Conservation (phyloP, 1,140 invertebrate genomes). For the Acromyrmex heyeri region DNA sequence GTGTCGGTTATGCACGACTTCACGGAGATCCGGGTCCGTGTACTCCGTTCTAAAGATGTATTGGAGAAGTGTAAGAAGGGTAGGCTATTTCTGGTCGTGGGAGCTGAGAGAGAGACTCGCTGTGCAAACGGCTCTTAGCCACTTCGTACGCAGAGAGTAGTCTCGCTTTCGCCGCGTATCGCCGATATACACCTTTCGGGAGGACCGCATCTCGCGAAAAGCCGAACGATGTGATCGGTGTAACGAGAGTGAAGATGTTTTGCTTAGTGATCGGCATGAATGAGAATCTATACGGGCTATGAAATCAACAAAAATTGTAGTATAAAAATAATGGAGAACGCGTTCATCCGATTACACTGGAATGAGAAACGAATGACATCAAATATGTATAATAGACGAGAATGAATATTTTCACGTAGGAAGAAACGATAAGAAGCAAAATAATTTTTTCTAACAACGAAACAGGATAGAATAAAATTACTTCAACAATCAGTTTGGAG, state of each 20-base stretch:
- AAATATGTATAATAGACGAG: not conserved
- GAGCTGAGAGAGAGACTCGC: constrained; percentile 82
- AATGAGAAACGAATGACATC: constrained; percentile 14
- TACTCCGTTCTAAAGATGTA: constrained; percentile 80
- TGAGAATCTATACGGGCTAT: constrained; percentile 15
- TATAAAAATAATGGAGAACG: not conserved
- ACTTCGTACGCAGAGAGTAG: constrained; percentile 84
- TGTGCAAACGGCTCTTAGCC: constrained; percentile 84
- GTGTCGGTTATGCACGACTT: constrained; percentile 35
- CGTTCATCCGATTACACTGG: not conserved
- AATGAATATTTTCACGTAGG: not conserved
- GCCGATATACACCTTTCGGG: constrained; percentile 81
- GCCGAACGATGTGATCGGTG: constrained; percentile 43
- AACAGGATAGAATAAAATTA: not conserved
- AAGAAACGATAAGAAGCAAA: not conserved
- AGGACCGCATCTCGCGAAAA: constrained; percentile 39
- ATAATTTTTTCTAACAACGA: not conserved
- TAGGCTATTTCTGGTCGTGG: constrained; percentile 86
- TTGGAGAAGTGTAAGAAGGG: constrained; percentile 86
- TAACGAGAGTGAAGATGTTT: not conserved
- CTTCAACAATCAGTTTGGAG: not conserved
- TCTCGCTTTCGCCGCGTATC: constrained; percentile 85
- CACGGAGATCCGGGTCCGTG: constrained; percentile 44
- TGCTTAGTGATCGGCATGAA: not conserved
- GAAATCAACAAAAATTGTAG: not conserved